Conservation (phyloP, 2,797 vertebrate species). For the Takifugu ocellatus region DNA sequence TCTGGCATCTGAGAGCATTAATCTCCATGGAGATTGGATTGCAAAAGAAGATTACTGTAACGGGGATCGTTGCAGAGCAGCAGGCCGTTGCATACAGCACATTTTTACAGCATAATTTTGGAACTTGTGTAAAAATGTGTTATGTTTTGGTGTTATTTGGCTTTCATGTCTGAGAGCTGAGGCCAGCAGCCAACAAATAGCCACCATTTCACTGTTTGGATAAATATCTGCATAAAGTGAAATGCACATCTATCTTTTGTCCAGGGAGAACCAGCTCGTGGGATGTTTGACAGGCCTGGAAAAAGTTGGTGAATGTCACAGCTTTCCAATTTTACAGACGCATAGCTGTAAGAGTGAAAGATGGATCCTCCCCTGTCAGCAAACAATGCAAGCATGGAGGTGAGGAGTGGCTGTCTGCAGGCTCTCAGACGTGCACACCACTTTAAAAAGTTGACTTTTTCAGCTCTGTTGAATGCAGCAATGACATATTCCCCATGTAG, state of each 20-base stretch:
- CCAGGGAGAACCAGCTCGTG: slow-evolving; percentile 24
- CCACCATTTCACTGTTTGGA: slow-evolving; percentile 3
- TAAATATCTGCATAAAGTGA: slow-evolving; percentile 20
- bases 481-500: too few species aligned
- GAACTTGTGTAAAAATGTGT: too few species aligned
- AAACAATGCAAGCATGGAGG: slow-evolving; percentile 15
- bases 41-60: slow-evolving; percentile 51
- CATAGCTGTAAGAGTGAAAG: slow-evolving; percentile 49
- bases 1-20: slow-evolving; percentile 45
- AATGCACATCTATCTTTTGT: slow-evolving; percentile 46
- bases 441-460: too few species aligned
- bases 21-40: slow-evolving; percentile 45
- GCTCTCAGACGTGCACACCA: too few species aligned
- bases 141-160: neutral
- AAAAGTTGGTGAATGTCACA: slow-evolving; percentile 50
- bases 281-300: slow-evolving; percentile 32
- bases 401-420: slow-evolving; percentile 11
- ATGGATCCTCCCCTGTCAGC: slow-evolving; percentile 58
- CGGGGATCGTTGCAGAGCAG: slow-evolving; percentile 41
- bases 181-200: slow-evolving; percentile 11
- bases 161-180: slow-evolving; percentile 8
- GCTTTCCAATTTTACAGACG: slow-evolving; percentile 52
- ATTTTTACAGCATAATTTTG: too few species aligned
- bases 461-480: too few species aligned
- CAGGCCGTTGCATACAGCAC: slow-evolving; percentile 23